These are phyloP conservation scores for Onychostoma macrolepis DNA, from an alignment of 2,113 vertebrate genomes.

Conservation along the genomic window DNA sequence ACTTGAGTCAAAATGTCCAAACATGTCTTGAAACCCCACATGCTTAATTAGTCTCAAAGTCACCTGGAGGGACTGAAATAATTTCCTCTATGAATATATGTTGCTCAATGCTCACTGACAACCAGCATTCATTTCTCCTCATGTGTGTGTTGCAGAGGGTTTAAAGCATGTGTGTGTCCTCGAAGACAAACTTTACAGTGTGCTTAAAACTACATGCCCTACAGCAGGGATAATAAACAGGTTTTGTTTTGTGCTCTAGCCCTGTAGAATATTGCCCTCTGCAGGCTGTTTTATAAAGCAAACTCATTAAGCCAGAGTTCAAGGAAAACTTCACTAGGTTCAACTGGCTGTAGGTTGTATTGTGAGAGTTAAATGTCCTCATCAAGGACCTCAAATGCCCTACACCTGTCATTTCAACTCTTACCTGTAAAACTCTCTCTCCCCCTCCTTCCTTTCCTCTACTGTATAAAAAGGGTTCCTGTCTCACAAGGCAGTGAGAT, in stretches of 20 bases:
- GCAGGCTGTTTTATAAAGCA: not conserved
- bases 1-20: constrained; percentile 41
- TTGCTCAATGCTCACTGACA: not conserved
- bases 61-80: constrained; percentile 14
- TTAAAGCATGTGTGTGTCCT: not conserved
- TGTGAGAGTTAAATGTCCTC: constrained; percentile 1
- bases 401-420: constrained; percentile 23
- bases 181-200: not conserved
- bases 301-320: not conserved
- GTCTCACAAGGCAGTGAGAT: constrained; percentile 24
- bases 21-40: constrained; percentile 32
- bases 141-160: not conserved
- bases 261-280: not conserved
- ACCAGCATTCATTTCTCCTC: not conserved
- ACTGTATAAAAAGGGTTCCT: constrained; percentile 10
- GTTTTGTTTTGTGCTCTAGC: not conserved
- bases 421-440: constrained; percentile 19
- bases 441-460: not conserved
- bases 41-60: constrained; percentile 48
- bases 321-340: not conserved
- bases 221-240: not conserved
- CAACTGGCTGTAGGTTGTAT: not conserved
- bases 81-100: constrained; percentile 35
- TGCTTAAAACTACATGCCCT: not conserved
- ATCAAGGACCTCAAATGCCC: not conserved